Conservation (phyloP, 2,888 invertebrate species). For the Prosapia bicincta region DNA sequence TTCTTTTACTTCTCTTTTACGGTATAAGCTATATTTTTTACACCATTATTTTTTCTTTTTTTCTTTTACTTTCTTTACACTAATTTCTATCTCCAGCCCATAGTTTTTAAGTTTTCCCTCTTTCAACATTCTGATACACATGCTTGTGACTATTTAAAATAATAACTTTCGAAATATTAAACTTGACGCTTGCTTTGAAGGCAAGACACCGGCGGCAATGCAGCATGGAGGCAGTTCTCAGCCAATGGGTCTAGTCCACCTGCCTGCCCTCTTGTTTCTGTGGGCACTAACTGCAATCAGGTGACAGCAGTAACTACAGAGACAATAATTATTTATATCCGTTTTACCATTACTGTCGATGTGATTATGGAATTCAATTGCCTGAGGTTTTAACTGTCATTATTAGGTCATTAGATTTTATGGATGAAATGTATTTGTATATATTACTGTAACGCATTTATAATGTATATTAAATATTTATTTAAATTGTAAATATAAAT, state of each 20-base stretch:
- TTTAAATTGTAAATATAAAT: neutral
- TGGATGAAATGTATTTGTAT: neutral
- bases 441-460: neutral
- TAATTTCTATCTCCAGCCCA: too few species aligned
- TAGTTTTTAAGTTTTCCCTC: too few species aligned
- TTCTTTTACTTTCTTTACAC: too few species aligned
- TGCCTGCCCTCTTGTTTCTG: neutral
- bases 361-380: neutral
- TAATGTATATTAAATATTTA: neutral
- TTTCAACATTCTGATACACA: too few species aligned
- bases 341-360: too few species aligned
- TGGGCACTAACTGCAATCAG: neutral
- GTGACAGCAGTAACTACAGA: neutral
- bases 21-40: too few species aligned
- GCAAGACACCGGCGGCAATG: neutral
- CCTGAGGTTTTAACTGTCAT: neutral
- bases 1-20: too few species aligned
- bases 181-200: neutral
- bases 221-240: neutral
- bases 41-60: too few species aligned
- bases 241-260: neutral
- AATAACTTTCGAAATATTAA: too few species aligned
- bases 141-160: too few species aligned
- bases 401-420: neutral
- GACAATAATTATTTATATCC: too few species aligned